These are phyloP conservation scores for Bubo bubo DNA, from an alignment of 2,113 vertebrate species.

Conservation along the genomic window DNA sequence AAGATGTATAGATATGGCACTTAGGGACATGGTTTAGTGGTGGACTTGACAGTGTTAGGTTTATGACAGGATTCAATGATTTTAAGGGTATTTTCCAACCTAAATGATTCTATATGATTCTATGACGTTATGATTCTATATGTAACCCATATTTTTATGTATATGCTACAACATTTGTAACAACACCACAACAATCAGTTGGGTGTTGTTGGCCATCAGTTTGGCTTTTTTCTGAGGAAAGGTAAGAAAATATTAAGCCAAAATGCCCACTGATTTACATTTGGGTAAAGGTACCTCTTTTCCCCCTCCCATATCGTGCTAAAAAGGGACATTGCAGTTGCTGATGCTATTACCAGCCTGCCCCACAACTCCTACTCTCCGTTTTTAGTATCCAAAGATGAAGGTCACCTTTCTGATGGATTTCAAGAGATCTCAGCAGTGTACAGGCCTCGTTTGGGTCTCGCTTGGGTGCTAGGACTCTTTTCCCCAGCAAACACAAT, in stretches of 20 bases:
- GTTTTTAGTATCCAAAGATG: not conserved
- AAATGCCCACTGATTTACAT: not conserved
- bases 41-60: not conserved
- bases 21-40: not conserved
- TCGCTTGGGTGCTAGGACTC: not conserved
- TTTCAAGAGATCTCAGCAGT: not conserved
- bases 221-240: not conserved
- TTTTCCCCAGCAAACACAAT: not conserved
- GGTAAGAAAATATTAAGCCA: not conserved
- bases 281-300: not conserved
- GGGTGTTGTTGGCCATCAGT: too few relatives aligned
- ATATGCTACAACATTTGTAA: not conserved
- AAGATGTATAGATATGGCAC: not conserved
- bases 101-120: not conserved
- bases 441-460: not conserved
- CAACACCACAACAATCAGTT: not conserved
- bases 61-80: not conserved
- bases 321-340: not conserved
- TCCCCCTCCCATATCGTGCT: fast-evolving
- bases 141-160: not conserved
- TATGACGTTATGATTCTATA: not conserved
- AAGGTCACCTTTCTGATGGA: not conserved
- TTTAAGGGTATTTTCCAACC: not conserved
- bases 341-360: not conserved
- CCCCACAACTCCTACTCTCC: not conserved